phyloP scores from a whole-genome alignment of 2,113 vertebrate genomes.

The Ranitomeya variabilis region DNA sequence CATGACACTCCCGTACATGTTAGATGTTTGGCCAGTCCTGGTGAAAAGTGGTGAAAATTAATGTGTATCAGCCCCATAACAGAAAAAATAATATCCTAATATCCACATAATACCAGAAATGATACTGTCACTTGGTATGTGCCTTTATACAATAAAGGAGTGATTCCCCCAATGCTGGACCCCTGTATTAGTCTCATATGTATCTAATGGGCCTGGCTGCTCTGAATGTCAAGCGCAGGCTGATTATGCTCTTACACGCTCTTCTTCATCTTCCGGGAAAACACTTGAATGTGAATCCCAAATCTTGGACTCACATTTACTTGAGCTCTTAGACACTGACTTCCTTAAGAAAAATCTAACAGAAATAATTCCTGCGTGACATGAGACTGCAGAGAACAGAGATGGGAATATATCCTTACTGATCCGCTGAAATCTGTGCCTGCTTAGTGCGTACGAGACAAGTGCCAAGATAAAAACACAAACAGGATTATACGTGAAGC shows the following conservation, averaged over 20 bases:
- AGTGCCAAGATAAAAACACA: constrained; percentile 63
- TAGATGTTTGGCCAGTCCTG: too few species aligned
- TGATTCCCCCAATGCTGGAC: too few species aligned
- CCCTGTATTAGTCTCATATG: too few species aligned
- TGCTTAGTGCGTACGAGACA: background rate
- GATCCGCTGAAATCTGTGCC: constrained; percentile 21
- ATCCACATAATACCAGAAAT: too few species aligned
- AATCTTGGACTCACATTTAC: background rate
- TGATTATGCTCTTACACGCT: background rate
- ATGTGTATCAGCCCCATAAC: too few species aligned
- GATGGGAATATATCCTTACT: background rate
- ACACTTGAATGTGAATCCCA: background rate
- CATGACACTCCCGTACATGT: too few species aligned
- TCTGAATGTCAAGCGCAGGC: too few species aligned
- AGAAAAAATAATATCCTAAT: too few species aligned
- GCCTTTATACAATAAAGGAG: too few species aligned
- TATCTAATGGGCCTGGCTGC: too few species aligned
- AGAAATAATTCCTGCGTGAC: constrained; percentile 13
- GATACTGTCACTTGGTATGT: too few species aligned
- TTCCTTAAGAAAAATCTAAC: constrained; percentile 1
- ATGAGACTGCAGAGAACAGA: background rate
- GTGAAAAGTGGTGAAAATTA: too few species aligned
- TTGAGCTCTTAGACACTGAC: constrained; percentile 7
- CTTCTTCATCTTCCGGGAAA: background rate
- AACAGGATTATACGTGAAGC: constrained; percentile 60